phyloP scores from a whole-genome alignment of 1,140 invertebrate species.

The Listronotus oregonensis region DNA sequence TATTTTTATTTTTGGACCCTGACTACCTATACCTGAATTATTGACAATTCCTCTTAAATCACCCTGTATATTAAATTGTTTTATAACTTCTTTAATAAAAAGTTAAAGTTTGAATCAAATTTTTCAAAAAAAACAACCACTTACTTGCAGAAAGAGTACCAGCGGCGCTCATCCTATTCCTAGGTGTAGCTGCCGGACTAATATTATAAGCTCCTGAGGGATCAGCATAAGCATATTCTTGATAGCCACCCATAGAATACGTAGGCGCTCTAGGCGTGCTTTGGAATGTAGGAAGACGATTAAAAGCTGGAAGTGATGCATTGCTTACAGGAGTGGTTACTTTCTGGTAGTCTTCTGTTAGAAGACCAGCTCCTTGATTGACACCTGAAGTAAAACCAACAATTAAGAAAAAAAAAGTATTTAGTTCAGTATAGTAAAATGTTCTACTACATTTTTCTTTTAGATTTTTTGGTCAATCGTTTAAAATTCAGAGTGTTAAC shows the following conservation, averaged over 20 bases:
- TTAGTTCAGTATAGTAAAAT: too few species aligned
- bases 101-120: too few species aligned
- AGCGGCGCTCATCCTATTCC: conserved; percentile 53
- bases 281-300: conserved; percentile 44
- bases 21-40: too few species aligned
- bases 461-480: too few species aligned
- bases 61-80: too few species aligned
- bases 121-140: conserved; percentile 36
- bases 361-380: conserved; percentile 39
- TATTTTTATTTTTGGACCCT: too few species aligned
- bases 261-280: neutral
- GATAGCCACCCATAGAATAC: conserved; percentile 3
- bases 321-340: conserved; percentile 37
- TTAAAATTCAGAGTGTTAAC: too few species aligned
- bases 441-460: too few species aligned
- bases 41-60: too few species aligned
- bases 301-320: conserved; percentile 49
- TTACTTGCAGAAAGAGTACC: conserved; percentile 61
- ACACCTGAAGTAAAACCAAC: conserved; percentile 42
- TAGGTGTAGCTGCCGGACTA: conserved; percentile 24
- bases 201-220: conserved; percentile 28
- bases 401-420: neutral
- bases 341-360: conserved; percentile 48
- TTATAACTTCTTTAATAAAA: too few species aligned
- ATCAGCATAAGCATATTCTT: conserved; percentile 23